A percentile compares a stretch with the other conserved stretches of the same genome.
Evolutionary conservation across 2,797 vertebrate species (phyloP).

Genomic region (Sebastes cheni): DNA sequence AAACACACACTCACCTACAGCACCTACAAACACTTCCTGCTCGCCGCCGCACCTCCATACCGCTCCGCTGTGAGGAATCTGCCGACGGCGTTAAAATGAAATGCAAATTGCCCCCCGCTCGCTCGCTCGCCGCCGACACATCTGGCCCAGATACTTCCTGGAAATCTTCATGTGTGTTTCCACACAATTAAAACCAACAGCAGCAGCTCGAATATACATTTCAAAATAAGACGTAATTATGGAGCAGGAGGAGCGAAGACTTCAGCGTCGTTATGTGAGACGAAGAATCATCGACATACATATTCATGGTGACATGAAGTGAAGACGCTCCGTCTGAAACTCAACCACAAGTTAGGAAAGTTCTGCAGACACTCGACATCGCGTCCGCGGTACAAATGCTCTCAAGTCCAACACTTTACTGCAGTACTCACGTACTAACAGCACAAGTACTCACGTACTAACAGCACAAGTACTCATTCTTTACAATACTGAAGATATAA

Average conservation of each 20-base stretch:
- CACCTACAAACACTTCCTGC: constrained; percentile 5
- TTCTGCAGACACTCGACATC: background rate
- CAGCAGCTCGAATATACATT: constrained; percentile 60
- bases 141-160: constrained; percentile 65
- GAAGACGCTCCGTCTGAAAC: background rate
- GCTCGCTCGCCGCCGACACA: constrained; percentile 53
- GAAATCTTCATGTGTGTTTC: constrained; percentile 61
- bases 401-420: background rate
- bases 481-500: too few relatives aligned
- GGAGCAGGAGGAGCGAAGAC: constrained; percentile 47
- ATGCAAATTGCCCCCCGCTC: constrained; percentile 71
- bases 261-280: constrained; percentile 60
- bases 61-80: constrained; percentile 51
- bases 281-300: constrained; percentile 46
- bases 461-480: too few relatives aligned
- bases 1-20: constrained; percentile 16
- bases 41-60: constrained; percentile 63
- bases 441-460: too few relatives aligned
- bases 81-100: constrained; percentile 63
- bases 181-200: constrained; percentile 77
- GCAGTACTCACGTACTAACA: too few relatives aligned
- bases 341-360: constrained; percentile 5
- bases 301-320: constrained; percentile 59
- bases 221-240: constrained; percentile 73
- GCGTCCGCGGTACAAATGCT: background rate